Evolutionary conservation across 1,140 invertebrate genomes (phyloP).

Genomic region (Ladona fulva): DNA sequence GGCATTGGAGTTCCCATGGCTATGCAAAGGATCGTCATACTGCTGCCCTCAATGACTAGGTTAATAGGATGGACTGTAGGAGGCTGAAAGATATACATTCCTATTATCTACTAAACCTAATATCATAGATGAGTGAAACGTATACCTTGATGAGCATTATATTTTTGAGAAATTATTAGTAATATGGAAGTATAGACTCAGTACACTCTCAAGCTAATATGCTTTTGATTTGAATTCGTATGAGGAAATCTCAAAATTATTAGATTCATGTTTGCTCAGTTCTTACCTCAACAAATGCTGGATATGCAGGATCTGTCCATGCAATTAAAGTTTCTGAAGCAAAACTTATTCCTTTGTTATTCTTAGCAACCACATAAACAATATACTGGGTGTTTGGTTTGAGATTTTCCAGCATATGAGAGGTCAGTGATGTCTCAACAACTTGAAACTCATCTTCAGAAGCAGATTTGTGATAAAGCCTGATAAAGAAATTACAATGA

Average conservation of each 20-base stretch:
- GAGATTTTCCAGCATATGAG: conserved; percentile 56
- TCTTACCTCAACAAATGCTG: conserved; percentile 69
- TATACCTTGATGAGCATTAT: too few species aligned
- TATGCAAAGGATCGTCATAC: conserved; percentile 74
- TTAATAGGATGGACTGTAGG: conserved; percentile 73
- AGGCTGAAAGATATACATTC: conserved; percentile 42
- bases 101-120: not conserved
- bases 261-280: not conserved
- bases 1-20: conserved; percentile 74
- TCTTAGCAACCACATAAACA: conserved; percentile 58
- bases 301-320: conserved; percentile 77
- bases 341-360: conserved; percentile 54
- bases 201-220: too few species aligned
- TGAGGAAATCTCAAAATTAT: too few species aligned
- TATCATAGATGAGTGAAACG: too few species aligned
- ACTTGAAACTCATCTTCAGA: conserved; percentile 47
- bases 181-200: too few species aligned
- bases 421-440: conserved; percentile 53
- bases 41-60: conserved; percentile 67
- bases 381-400: conserved; percentile 69
- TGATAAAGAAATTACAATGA: conserved; percentile 28
- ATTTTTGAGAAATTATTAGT: too few species aligned
- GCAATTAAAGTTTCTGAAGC: conserved; percentile 70
- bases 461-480: conserved; percentile 55
- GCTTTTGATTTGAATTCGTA: too few species aligned